These are phyloP conservation scores for Miichthys miiuy DNA, from an alignment of 2,797 vertebrate species.

Conservation along the genomic window DNA sequence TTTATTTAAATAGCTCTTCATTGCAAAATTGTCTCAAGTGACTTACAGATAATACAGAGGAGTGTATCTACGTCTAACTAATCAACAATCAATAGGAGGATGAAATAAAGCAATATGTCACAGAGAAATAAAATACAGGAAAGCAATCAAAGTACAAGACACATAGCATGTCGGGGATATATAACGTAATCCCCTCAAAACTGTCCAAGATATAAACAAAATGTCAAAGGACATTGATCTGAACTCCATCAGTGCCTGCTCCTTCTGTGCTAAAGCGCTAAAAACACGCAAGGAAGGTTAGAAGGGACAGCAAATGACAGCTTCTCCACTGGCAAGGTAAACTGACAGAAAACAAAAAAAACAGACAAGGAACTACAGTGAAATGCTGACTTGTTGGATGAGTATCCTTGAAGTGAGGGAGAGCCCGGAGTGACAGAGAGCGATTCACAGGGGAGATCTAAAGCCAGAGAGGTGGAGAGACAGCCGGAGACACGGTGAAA, in stretches of 20 bases:
- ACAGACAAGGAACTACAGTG: constrained; percentile 16
- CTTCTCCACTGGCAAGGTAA: constrained; percentile 26
- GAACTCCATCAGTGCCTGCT: background rate
- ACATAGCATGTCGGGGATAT: background rate
- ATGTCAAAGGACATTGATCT: background rate
- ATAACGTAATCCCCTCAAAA: background rate
- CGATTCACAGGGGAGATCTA: constrained; percentile 29
- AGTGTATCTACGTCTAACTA: background rate
- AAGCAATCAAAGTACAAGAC: background rate
- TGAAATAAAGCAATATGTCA: background rate
- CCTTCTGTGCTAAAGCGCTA: background rate
- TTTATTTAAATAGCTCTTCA: constrained; percentile 24
- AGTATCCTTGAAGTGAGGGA: constrained; percentile 59
- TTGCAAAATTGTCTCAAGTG: background rate
- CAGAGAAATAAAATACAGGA: background rate
- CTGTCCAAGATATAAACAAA: background rate
- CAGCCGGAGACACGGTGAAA: constrained; percentile 28
- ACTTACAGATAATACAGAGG: background rate
- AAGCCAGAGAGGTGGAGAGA: constrained; percentile 31
- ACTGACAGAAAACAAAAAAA: constrained; percentile 31
- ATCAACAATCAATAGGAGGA: background rate
- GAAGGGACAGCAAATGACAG: constrained; percentile 14
- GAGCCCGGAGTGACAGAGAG: constrained; percentile 54
- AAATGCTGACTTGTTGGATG: constrained; percentile 60
- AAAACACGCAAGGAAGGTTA: background rate